Conservation (phyloP, 2,797 vertebrate genomes). For the Propithecus deckenii region DNA sequence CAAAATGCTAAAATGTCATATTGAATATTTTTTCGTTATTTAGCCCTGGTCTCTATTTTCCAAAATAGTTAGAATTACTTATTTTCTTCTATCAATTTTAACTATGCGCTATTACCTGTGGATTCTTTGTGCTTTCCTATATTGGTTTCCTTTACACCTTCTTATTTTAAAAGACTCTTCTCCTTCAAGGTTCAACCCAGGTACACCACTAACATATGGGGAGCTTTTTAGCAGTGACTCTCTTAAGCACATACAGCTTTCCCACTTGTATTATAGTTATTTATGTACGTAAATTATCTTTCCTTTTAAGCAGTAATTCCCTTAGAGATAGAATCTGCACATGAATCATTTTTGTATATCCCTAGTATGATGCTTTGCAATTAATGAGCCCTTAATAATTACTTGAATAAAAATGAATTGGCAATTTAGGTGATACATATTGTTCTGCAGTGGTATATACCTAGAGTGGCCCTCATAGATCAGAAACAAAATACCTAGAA, state of each 20-base stretch:
- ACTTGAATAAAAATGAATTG: neutral
- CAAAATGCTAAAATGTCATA: neutral
- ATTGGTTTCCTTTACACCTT: neutral
- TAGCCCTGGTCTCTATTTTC: neutral
- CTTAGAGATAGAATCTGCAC: neutral
- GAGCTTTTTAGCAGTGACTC: neutral
- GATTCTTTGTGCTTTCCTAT: neutral
- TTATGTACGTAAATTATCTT: neutral
- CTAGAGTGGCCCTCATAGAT: neutral
- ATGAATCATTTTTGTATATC: neutral
- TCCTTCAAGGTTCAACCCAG: neutral
- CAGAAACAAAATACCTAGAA: neutral
- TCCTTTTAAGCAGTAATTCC: neutral
- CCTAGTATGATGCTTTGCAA: neutral
- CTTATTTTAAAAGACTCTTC: neutral
- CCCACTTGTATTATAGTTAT: neutral
- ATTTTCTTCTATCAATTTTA: neutral
- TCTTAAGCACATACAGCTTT: neutral
- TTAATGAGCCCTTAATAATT: constrained; percentile 14
- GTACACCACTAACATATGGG: neutral
- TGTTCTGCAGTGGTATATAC: neutral
- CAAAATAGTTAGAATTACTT: constrained; percentile 6
- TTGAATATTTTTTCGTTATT: neutral
- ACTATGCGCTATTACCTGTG: neutral
- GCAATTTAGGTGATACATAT: neutral